Evolutionary conservation across 2,797 vertebrate species (phyloP).

Genomic region (Rachycentron canadum): DNA sequence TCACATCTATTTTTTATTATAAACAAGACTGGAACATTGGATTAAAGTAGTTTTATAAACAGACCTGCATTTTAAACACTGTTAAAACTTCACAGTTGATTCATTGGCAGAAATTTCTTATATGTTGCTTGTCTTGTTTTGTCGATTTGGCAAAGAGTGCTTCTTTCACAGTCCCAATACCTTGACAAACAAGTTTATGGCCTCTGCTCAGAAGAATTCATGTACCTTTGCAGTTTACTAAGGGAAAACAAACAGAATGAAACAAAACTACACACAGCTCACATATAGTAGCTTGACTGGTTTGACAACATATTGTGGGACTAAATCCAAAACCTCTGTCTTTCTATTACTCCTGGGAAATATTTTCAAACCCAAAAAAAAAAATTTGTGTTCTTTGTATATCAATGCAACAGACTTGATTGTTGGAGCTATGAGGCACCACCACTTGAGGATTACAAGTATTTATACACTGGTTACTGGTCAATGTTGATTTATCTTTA

Average conservation of each 20-base stretch:
- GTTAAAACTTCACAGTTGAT: neutral
- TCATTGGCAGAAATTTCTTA: neutral
- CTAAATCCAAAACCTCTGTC: neutral
- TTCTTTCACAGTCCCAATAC: neutral
- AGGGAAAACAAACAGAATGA: neutral
- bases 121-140: neutral
- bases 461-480: neutral
- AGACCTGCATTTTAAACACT: slow-evolving; percentile 2
- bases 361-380: neutral
- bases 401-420: too few relatives aligned
- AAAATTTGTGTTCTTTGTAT: slow-evolving; percentile 6
- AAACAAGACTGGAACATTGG: neutral
- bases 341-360: neutral
- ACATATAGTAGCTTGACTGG: slow-evolving; percentile 41
- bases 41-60: neutral
- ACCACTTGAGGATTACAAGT: too few relatives aligned
- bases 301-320: slow-evolving; percentile 46
- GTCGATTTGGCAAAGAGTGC: neutral
- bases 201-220: neutral
- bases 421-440: too few relatives aligned
- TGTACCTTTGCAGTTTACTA: slow-evolving; percentile 26
- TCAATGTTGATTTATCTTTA: neutral
- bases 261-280: neutral
- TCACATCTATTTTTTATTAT: neutral
- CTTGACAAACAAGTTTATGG: slow-evolving; percentile 49